A percentile compares a stretch with the other conserved stretches of the same genome.
These are phyloP conservation scores for Trachelipus rathkii DNA, from an alignment of 1,140 invertebrate genomes.

Conservation along the genomic window DNA sequence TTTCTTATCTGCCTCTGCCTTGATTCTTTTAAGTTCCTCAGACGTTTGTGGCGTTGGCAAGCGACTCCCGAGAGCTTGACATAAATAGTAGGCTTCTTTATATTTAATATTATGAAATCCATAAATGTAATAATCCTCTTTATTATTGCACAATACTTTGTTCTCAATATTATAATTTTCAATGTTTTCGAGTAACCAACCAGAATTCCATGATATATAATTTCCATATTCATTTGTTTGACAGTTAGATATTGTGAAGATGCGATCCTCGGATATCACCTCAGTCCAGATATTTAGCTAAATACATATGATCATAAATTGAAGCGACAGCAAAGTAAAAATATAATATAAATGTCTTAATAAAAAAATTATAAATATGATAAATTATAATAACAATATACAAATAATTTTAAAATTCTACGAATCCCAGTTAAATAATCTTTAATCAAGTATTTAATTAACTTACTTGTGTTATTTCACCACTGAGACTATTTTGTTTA, in stretches of 20 bases:
- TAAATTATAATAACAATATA: no score
- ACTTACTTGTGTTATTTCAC: not conserved
- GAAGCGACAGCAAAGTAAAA: no score
- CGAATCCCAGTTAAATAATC: no score
- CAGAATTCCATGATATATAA: constrained; percentile 21
- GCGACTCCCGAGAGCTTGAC: constrained; percentile 19
- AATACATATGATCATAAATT: no score
- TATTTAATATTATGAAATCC: not conserved
- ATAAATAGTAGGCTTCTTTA: constrained; percentile 16
- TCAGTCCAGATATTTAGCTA: no score
- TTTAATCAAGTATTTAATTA: no score
- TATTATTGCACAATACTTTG: not conserved
- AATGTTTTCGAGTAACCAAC: constrained; percentile 5
- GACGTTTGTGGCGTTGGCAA: not conserved
- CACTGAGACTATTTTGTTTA: constrained; percentile 5
- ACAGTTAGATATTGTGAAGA: no score
- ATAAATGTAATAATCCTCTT: not conserved
- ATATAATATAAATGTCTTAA: no score
- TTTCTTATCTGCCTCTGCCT: not conserved
- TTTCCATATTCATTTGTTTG: not conserved
- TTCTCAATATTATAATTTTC: not conserved
- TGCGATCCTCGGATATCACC: no score
- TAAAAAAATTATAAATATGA: no score
- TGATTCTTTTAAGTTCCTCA: no score
- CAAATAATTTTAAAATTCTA: no score